Base-by-base conservation (phyloP, 2,113 vertebrate species). In the Grallaria varia region DNA sequence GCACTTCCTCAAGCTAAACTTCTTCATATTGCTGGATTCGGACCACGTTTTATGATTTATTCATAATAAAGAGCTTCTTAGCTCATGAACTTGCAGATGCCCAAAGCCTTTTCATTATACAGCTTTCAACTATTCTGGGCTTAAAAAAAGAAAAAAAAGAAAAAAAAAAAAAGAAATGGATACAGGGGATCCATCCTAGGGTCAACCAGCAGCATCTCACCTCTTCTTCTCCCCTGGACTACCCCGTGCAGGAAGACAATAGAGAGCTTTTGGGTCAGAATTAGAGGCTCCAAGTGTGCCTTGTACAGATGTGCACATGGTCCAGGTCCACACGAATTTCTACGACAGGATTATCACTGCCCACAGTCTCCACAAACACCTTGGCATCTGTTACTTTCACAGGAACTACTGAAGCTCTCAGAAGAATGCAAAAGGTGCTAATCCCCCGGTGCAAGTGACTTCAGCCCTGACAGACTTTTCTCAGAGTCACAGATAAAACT, bases 381-480 rank as follows among this genome's bases (percentile, higher is more conserved):
- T 94, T 12, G 1, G 55, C 7, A 20, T 30, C 63, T 77, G 59
- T 58, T 83, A 62, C 35, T 78, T 91, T 73, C 44, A 83, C 7
- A 28, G 49, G 71, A 96, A 69, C 50, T 63, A 81, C 68, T 27
- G 75, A 81, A 73, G 94, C 75, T 97, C 96, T 58, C 71, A 47
- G 40, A 93, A 92, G 71, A 96, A 87, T 59, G 78, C 63, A 63
- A 53, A 75, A 76, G 52, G 56, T 45, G 62, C 55, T 90, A 88
- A 97, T 93, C 64, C 59, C 45, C 67, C 45, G 35, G 42, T 78
- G 79, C 72, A 44, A 92, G 72, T 31, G 63, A 90, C 93, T 95
- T 88, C 83, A 96, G 87, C 72, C 87, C 89, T 90, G 93, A 89
- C 87, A 96, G 78, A 62, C 25, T n/a, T 92, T 79, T 81, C 78